These are phyloP conservation scores for Rhorus exstirpatorius DNA, from an alignment of 2,888 invertebrate genomes.

Conservation along the genomic window DNA sequence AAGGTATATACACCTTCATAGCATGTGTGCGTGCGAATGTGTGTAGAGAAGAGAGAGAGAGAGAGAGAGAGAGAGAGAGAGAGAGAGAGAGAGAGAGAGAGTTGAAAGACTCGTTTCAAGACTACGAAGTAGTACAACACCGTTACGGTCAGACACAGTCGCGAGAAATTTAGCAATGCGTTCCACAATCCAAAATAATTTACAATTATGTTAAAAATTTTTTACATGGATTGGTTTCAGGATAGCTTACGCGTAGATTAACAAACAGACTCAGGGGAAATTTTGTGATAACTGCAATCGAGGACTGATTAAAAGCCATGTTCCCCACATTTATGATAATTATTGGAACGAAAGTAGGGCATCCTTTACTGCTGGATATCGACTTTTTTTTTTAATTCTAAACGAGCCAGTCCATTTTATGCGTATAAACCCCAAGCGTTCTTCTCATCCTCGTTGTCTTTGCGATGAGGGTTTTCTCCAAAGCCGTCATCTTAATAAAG, in stretches of 20 bases:
- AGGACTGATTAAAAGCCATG: too few relatives aligned
- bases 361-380: slow-evolving; percentile 17
- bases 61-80: too few relatives aligned
- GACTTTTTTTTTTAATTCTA: neutral
- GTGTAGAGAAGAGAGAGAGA: too few relatives aligned
- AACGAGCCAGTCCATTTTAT: slow-evolving; percentile 15
- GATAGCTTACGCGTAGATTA: too few relatives aligned
- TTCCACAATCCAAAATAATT: neutral
- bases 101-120: neutral
- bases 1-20: neutral
- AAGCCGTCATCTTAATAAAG: slow-evolving; percentile 65
- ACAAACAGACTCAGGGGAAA: too few relatives aligned
- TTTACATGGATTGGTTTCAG: too few relatives aligned
- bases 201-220: too few relatives aligned
- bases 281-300: too few relatives aligned
- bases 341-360: too few relatives aligned
- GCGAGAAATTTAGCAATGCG: neutral
- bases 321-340: too few relatives aligned
- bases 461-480: slow-evolving; percentile 26
- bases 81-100: too few relatives aligned
- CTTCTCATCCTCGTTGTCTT: slow-evolving; percentile 28
- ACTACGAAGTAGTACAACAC: slow-evolving; percentile 46
- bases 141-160: slow-evolving; percentile 26
- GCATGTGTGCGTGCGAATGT: neutral
- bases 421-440: slow-evolving; percentile 1